Percentiles rank a stretch among this genome's conserved stretches.
Evolutionary conservation across 92 coral and sea anemone genomes (phyloP).

Genomic region (Porites rus): DNA sequence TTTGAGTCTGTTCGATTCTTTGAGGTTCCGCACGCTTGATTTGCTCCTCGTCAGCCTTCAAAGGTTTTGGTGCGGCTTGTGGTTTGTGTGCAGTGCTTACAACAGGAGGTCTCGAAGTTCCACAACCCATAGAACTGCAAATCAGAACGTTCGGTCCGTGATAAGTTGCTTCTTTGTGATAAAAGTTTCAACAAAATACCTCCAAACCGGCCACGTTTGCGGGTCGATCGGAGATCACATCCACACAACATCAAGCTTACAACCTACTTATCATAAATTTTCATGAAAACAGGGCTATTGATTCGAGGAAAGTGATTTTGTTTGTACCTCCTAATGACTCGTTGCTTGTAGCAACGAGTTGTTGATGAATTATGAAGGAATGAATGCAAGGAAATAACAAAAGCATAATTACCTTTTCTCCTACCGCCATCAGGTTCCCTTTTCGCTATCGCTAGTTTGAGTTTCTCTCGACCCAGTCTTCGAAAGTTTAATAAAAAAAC

Average conservation of each 20-base stretch:
- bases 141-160: background rate
- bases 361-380: background rate
- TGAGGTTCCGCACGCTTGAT: background rate
- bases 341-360: constrained; percentile 52
- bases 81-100: constrained; percentile 59
- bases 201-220: constrained; percentile 4
- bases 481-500: background rate
- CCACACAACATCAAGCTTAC: background rate
- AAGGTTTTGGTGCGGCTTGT: constrained; percentile 20
- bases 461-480: constrained; percentile 20
- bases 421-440: constrained; percentile 5
- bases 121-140: constrained; percentile 96
- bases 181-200: background rate
- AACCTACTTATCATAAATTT: constrained; percentile 31
- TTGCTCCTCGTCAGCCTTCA: background rate
- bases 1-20: background rate
- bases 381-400: constrained; percentile 14
- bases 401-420: background rate
- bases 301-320: constrained; percentile 1
- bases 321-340: background rate
- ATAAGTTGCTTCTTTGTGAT: background rate
- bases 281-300: constrained; percentile 10
- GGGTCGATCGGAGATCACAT: too few species aligned
- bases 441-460: background rate
- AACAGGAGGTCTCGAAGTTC: constrained; percentile 86